These are phyloP conservation scores for Rallus limicola DNA, from an alignment of 2,113 vertebrate species.

Conservation along the genomic window DNA sequence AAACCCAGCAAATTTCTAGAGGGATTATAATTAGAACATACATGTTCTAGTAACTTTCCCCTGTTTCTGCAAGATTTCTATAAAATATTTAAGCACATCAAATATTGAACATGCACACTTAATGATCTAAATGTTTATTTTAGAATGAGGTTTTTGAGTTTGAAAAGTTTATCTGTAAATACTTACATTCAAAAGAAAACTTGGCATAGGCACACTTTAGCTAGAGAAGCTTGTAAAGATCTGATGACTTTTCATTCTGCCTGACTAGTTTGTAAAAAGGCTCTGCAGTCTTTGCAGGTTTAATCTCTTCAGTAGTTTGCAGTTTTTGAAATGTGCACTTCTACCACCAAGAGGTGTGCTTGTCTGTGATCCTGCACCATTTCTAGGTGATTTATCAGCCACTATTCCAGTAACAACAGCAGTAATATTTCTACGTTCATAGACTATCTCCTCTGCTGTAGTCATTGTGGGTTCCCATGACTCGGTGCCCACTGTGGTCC, in stretches of 20 bases:
- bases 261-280: background rate
- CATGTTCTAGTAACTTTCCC: slow-evolving; percentile 21
- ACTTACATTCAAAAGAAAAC: background rate
- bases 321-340: background rate
- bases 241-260: background rate
- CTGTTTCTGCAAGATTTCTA: slow-evolving; percentile 3
- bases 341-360: background rate
- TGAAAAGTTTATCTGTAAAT: slow-evolving; percentile 5
- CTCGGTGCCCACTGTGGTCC: background rate
- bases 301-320: background rate
- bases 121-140: slow-evolving; percentile 26
- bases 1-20: slow-evolving; percentile 40
- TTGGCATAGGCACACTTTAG: background rate
- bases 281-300: background rate
- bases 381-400: background rate
- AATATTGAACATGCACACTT: slow-evolving; percentile 22
- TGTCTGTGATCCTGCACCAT: background rate
- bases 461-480: background rate
- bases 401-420: background rate
- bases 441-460: background rate
- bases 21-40: slow-evolving; percentile 16
- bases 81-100: slow-evolving; percentile 62
- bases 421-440: background rate
- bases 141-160: slow-evolving; percentile 5
- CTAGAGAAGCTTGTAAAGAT: background rate